Evolutionary conservation across 2,797 vertebrate species (phyloP), one percentile per base, ranked within the genome.

Genomic region (Pelochelys cantorii): DNA sequence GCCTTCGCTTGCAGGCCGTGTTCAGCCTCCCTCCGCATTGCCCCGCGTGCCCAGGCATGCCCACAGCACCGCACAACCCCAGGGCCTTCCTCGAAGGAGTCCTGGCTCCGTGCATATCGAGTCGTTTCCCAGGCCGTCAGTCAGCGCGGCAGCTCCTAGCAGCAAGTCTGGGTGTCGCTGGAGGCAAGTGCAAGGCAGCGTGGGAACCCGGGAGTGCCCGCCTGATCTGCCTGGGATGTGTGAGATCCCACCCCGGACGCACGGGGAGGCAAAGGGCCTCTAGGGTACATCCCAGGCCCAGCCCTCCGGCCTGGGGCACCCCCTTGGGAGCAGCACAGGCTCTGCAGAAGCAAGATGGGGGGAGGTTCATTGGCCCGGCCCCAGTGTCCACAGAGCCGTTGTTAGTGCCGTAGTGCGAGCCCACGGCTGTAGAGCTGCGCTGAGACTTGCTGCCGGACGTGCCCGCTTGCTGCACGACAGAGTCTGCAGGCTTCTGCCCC

Each of bases 121-220:
- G 42, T 6, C 42, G 42, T 6, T 42, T 42, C 42, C 42, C 42
- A 42, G 42, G 42, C 42, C 7, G 42, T 42, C 42, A 42, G 42
- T 5, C 42, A 42, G 42, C 4, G 42, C 6, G 5, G 42, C 42
- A 42, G 42, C 98, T 97, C 98, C 98, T 94, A 98, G 97, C 97
- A 97, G 97, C 95, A 97, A 96, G 96, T 97, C 97, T 97, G 97
- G 81, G 85, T 92, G 60, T 92, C 65, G 87, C 60, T 87, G 81
- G 25, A 74, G 68, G 25, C 42, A 42, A 42, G 42, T 42, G 42
- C 42, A 42, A 42, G 42, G 42, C 42, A 42, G 42, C 42, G 42
- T 42, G 42, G 42, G 42, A 42, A 42, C 42, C 42, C 42, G 42
- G 42, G 42, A 42, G 42, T 6, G 6, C 42, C 42, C 42, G 42